These are phyloP conservation scores for Ciconia maguari DNA, from an alignment of 2,113 vertebrate genomes.

Conservation along the genomic window DNA sequence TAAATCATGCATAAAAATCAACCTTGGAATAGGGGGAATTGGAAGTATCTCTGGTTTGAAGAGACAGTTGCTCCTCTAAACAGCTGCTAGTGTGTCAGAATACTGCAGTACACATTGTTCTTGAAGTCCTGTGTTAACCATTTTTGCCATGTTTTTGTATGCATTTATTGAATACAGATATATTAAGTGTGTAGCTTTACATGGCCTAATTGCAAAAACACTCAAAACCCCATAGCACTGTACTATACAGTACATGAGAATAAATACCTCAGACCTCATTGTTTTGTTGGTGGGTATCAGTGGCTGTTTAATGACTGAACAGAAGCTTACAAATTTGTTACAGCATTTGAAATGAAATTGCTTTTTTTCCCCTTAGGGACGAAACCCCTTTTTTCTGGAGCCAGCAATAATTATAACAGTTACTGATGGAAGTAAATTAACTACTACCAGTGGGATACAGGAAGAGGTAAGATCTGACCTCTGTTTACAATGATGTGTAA, in stretches of 20 bases:
- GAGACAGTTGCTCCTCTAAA: background rate
- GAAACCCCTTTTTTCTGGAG: constrained; percentile 93
- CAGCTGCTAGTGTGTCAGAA: background rate
- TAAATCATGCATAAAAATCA: background rate
- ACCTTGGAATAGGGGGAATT: background rate
- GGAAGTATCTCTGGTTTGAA: background rate
- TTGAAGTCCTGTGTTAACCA: background rate
- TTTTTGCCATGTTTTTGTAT: background rate
- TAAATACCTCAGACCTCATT: background rate
- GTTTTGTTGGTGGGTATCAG: background rate
- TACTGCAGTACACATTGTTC: background rate
- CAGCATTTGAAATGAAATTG: background rate
- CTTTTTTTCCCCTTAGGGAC: constrained; percentile 76
- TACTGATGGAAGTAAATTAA: constrained; percentile 92
- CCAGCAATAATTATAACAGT: constrained; percentile 92
- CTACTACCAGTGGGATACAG: constrained; percentile 85
- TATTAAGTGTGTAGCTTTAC: background rate
- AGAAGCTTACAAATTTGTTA: background rate
- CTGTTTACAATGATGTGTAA: background rate
- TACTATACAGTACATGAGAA: background rate
- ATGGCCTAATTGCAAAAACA: background rate
- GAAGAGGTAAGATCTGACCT: constrained; percentile 84
- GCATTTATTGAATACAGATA: background rate
- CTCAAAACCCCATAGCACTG: background rate
- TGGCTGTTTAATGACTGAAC: background rate